A percentile compares a stretch with the other conserved stretches of the same genome.
These are phyloP conservation scores for Pangasius krempfi DNA, from an alignment of 2,797 vertebrate species.

Conservation along the genomic window DNA sequence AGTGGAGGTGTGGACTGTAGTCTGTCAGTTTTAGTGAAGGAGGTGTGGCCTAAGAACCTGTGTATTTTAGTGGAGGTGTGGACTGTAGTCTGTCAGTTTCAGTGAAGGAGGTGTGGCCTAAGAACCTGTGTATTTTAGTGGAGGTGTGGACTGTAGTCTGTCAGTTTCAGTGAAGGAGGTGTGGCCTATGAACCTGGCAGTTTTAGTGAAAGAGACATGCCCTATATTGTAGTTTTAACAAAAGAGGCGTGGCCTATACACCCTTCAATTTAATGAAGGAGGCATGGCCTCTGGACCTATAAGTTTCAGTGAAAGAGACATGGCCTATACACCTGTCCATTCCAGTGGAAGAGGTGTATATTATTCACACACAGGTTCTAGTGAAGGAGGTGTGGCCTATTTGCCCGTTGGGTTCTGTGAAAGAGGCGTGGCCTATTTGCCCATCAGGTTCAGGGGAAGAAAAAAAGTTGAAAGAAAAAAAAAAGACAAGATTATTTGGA, in stretches of 20 bases:
- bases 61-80: neutral
- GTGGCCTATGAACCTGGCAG: neutral
- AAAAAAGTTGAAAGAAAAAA: neutral
- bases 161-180: neutral
- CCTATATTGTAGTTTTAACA: neutral
- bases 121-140: neutral
- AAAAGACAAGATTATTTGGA: slow-evolving; percentile 67
- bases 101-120: no score
- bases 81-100: neutral
- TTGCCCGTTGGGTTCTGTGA: neutral
- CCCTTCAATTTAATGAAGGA: neutral
- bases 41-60: neutral
- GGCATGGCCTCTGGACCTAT: neutral
- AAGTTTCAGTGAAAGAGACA: neutral
- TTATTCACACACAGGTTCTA: neutral
- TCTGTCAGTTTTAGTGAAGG: neutral
- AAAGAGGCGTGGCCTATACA: neutral
- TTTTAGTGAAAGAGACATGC: neutral
- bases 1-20: neutral
- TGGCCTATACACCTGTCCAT: neutral
- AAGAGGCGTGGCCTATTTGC: neutral
- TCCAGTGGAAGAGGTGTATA: neutral
- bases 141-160: neutral
- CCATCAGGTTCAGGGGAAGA: neutral
- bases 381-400: neutral